Conservation (phyloP, 2,797 vertebrate genomes). For the Labroides dimidiatus region DNA sequence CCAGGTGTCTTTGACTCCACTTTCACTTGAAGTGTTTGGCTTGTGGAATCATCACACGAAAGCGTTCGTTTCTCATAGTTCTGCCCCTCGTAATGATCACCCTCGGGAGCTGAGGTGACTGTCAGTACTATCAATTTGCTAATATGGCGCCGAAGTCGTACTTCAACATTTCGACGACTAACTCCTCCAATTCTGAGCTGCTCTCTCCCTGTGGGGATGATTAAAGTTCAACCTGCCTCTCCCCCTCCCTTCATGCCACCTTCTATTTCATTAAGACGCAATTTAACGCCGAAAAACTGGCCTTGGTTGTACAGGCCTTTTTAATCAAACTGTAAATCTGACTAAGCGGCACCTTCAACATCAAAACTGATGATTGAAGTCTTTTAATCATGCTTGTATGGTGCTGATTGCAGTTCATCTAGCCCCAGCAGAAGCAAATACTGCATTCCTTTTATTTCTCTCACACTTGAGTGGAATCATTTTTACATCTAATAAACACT, state of each 20-base stretch:
- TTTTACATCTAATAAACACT: too few relatives aligned
- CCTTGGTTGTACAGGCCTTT: background rate
- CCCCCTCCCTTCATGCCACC: background rate
- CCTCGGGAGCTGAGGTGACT: background rate
- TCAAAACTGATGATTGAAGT: background rate
- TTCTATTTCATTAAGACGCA: constrained; percentile 33
- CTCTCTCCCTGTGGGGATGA: constrained; percentile 37
- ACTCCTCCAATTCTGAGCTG: constrained; percentile 29
- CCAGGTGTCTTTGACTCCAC: too few relatives aligned
- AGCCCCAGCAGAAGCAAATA: too few relatives aligned
- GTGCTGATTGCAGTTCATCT: too few relatives aligned
- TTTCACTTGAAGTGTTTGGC: too few relatives aligned
- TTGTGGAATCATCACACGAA: too few relatives aligned
- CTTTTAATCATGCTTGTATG: too few relatives aligned
- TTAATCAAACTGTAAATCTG: constrained; percentile 34
- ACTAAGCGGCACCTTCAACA: constrained; percentile 11
- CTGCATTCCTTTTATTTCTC: too few relatives aligned
- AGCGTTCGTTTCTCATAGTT: background rate
- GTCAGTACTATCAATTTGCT: constrained; percentile 18
- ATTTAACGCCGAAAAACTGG: constrained; percentile 17
- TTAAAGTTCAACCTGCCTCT: constrained; percentile 25
- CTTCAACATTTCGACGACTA: constrained; percentile 11
- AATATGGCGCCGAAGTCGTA: constrained; percentile 23
- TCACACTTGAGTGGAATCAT: too few relatives aligned
- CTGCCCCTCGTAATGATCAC: background rate